Conservation (phyloP, 2,888 invertebrate genomes). For the Lagria hirta region DNA sequence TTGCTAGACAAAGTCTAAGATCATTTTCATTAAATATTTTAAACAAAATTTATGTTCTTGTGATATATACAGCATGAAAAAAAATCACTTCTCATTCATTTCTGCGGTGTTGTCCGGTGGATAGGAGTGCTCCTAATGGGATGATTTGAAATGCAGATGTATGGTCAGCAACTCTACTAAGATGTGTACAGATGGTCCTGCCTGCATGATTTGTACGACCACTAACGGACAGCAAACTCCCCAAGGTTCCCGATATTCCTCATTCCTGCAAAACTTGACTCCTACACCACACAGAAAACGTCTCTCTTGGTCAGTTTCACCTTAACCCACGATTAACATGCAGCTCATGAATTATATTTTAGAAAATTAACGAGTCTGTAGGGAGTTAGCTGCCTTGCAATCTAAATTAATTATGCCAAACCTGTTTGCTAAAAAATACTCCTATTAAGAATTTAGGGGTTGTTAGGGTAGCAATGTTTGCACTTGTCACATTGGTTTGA, state of each 20-base stretch:
- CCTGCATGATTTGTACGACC: slow-evolving; percentile 52
- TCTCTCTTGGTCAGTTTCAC: slow-evolving; percentile 18
- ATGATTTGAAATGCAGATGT: slow-evolving; percentile 52
- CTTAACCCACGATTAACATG: slow-evolving; percentile 25
- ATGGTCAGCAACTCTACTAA: slow-evolving; percentile 44
- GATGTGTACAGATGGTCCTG: slow-evolving; percentile 51
- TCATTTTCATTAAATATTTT: too few species aligned
- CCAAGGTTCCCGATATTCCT: slow-evolving; percentile 22
- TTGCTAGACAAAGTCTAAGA: too few species aligned
- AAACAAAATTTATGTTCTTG: slow-evolving; percentile 4
- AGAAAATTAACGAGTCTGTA: slow-evolving; percentile 32
- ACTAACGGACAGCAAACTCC: slow-evolving; percentile 44
- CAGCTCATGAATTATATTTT: slow-evolving; percentile 38
- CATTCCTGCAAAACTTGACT: slow-evolving; percentile 19
- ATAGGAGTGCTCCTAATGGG: slow-evolving; percentile 23
- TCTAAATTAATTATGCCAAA: slow-evolving; percentile 20
- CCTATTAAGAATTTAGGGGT: neutral
- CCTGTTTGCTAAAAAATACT: neutral
- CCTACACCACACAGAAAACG: slow-evolving; percentile 13
- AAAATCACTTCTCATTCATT: slow-evolving; percentile 11
- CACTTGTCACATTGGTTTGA: too few species aligned
- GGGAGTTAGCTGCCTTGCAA: slow-evolving; percentile 6
- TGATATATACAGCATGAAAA: slow-evolving; percentile 11
- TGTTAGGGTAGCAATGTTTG: too few species aligned
- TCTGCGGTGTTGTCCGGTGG: slow-evolving; percentile 20